Base-by-base conservation (phyloP, 1,140 invertebrate species). In the Diorhabda elongata region DNA sequence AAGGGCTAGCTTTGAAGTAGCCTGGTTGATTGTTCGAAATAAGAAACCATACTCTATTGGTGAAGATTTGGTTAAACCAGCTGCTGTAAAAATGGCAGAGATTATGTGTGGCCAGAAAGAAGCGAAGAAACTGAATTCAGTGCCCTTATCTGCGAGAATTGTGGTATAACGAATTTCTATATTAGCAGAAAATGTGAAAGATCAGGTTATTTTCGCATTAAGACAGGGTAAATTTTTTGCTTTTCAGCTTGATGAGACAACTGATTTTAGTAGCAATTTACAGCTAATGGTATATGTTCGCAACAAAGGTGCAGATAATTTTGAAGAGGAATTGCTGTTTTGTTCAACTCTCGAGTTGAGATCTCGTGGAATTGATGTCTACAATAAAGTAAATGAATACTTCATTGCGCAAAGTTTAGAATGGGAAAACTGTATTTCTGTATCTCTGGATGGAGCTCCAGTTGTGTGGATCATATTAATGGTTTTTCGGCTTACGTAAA, bases 1-100 rank as follows among this genome's bases (percentile, higher is more conserved):
- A 72, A 70, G 58, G 67, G 69, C 72, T 72, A 68, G 69, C 66
- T 71, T 71, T 72, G 69, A 73, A 71, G 70, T 71, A 71, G 63
- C 70, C 68, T 72, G 64, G 71, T 72, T 71, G 70, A 71, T 71
- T 69, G 70, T 67, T 67, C 69, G 69, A 73, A 73, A 73, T 67
- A 70, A 72, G 64, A 73, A 11, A 11, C 11, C 11, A 11, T 11
- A 11, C 11, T 11, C 11, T 11, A 11, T 11, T 11, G 11, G 11
- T 11, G 11, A 11, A 11, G 11, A 11, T 11, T 11, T 11, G 11
- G 11, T 11, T 11, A 11, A 11, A 11, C 11, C 11, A 11, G 11
- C 11, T 11, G 11, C 11, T 11, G 11, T 11, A 11, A 11, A 11
- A 11, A 11, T 11, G 11, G 11, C 11, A 11, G 11, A 11, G 11